Percentiles rank a stretch among this genome's conserved stretches.
Conservation (phyloP, 2,113 vertebrate genomes). For the Thomomys bottae region DNA sequence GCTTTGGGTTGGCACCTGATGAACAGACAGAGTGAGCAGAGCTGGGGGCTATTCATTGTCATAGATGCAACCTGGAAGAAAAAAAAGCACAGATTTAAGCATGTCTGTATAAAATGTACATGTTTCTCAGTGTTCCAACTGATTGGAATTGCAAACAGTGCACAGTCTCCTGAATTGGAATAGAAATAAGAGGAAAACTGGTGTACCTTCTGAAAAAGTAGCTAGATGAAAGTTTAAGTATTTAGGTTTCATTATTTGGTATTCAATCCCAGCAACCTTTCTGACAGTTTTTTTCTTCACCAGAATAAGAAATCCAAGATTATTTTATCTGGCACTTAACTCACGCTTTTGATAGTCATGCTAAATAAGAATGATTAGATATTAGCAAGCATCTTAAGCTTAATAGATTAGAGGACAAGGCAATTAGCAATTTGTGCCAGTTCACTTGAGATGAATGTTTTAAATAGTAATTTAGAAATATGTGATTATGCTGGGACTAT, state of each 20-base stretch:
- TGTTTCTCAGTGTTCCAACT: neutral
- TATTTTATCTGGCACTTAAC: slow-evolving; percentile 17
- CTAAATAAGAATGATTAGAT: slow-evolving; percentile 4
- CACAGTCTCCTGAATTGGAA: neutral
- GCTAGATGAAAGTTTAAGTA: neutral
- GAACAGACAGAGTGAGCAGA: neutral
- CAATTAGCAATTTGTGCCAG: neutral
- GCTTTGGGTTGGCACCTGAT: slow-evolving; percentile 9
- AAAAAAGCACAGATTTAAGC: slow-evolving; percentile 46
- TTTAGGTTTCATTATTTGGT: neutral
- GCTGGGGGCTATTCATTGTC: slow-evolving; percentile 85
- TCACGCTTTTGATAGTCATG: neutral
- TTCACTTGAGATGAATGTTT: neutral
- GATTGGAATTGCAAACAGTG: neutral
- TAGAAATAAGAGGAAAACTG: neutral
- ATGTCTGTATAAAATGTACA: neutral
- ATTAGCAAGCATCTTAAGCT: neutral
- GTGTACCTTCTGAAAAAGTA: slow-evolving; percentile 25
- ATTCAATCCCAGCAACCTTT: slow-evolving; percentile 32
- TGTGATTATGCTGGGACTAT: neutral
- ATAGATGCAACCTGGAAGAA: slow-evolving; percentile 88
- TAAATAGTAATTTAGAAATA: slow-evolving; percentile 14
- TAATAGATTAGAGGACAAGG: slow-evolving; percentile 28
- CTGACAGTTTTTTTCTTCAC: slow-evolving; percentile 27
- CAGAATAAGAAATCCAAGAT: neutral